Conservation (phyloP, 2,113 vertebrate species). For the Girardinichthys multiradiatus region DNA sequence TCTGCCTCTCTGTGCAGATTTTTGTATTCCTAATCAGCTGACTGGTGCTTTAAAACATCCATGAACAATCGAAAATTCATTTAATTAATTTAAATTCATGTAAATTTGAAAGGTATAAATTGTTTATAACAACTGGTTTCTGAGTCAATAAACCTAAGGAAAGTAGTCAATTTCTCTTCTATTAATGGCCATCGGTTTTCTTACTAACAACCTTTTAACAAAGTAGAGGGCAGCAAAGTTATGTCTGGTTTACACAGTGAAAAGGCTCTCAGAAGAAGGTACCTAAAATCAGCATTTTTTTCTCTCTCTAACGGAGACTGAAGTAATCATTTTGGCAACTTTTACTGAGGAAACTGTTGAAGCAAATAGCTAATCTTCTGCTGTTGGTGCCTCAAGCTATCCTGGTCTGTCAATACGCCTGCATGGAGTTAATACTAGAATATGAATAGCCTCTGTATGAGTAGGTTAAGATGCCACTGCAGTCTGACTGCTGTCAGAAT, state of each 20-base stretch:
- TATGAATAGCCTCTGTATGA: slow-evolving; percentile 32
- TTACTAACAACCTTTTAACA: not conserved
- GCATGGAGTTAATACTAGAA: slow-evolving; percentile 38
- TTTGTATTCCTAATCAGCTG: too few species aligned
- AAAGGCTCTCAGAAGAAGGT: not conserved
- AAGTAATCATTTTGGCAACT: slow-evolving; percentile 33
- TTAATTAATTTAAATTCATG: not conserved
- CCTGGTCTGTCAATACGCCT: slow-evolving; percentile 50
- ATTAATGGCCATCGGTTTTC: not conserved
- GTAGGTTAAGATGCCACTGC: slow-evolving; percentile 14
- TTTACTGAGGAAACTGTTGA: slow-evolving; percentile 29
- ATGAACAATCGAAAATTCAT: too few species aligned
- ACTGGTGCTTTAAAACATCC: too few species aligned
- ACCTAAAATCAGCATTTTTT: not conserved
- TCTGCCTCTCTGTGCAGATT: too few species aligned
- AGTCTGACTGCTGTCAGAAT: not conserved
- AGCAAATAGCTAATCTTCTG: slow-evolving; percentile 35
- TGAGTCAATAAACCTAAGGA: not conserved
- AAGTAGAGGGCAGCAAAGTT: not conserved
- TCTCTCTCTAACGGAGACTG: not conserved
- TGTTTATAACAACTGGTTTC: not conserved
- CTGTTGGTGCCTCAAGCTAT: slow-evolving; percentile 48
- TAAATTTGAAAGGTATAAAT: not conserved
- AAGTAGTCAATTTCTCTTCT: not conserved
- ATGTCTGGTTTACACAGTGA: not conserved